Percentiles rank a stretch among this genome's conserved stretches.
These are phyloP conservation scores for Condylostylus longicornis DNA, from an alignment of 1,140 invertebrate genomes.

Conservation along the genomic window DNA sequence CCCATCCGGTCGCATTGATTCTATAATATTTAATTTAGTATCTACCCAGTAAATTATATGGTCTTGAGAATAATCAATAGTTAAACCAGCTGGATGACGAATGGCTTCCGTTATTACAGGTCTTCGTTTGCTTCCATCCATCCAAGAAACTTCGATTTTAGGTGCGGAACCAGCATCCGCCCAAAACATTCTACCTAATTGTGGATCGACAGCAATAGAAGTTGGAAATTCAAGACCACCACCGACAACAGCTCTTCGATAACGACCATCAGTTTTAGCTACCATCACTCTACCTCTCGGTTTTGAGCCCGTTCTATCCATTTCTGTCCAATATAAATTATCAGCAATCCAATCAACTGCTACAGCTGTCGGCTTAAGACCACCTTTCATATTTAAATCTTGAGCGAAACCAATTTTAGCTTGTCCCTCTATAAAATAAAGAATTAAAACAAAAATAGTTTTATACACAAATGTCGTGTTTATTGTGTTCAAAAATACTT, in stretches of 20 bases:
- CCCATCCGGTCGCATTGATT: slow-evolving; percentile 75
- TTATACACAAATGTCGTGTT: too few relatives aligned
- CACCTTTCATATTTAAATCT: slow-evolving; percentile 68
- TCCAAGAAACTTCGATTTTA: slow-evolving; percentile 83
- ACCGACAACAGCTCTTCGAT: slow-evolving; percentile 58
- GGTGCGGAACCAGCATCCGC: slow-evolving; percentile 68
- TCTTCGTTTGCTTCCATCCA: slow-evolving; percentile 80
- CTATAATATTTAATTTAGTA: slow-evolving; percentile 83
- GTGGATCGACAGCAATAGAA: slow-evolving; percentile 75
- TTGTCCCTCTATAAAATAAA: slow-evolving; percentile 50
- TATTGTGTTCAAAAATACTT: too few relatives aligned
- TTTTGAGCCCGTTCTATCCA: slow-evolving; percentile 55
- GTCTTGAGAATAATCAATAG: slow-evolving; percentile 80
- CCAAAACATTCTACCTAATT: slow-evolving; percentile 76
- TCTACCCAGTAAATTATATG: slow-evolving; percentile 92
- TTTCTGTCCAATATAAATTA: slow-evolving; percentile 90
- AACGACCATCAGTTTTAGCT: slow-evolving; percentile 76
- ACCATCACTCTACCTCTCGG: slow-evolving; percentile 68
- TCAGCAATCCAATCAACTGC: slow-evolving; percentile 84
- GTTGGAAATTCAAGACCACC: slow-evolving; percentile 64
- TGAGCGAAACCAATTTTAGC: slow-evolving; percentile 75
- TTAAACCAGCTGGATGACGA: slow-evolving; percentile 69
- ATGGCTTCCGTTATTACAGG: slow-evolving; percentile 65
- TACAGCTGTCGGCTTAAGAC: slow-evolving; percentile 65
- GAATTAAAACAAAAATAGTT: too few relatives aligned